Percentiles rank a stretch among this genome's conserved stretches.
These are phyloP conservation scores for Chaetophractus vellerosus DNA, from an alignment of 2,797 vertebrate species.

Conservation along the genomic window DNA sequence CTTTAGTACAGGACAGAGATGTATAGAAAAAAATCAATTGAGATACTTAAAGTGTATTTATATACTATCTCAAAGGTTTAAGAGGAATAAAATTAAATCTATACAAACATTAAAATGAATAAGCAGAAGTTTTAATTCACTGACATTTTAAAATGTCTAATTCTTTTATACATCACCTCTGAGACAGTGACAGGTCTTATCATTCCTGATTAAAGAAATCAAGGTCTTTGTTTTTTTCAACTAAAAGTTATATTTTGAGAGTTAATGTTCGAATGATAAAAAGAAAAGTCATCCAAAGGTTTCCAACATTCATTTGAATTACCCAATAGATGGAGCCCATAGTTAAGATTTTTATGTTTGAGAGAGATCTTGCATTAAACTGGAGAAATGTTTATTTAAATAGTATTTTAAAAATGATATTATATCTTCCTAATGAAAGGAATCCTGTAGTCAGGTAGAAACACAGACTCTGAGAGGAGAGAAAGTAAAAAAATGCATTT, in stretches of 20 bases:
- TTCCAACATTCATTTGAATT: background rate
- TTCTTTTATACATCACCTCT: background rate
- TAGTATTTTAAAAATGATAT: background rate
- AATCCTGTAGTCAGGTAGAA: background rate
- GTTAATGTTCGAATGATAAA: background rate
- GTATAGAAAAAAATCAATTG: background rate
- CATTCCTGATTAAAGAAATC: background rate
- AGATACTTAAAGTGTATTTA: background rate
- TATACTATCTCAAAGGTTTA: background rate
- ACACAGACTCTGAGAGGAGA: background rate
- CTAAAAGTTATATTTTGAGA: background rate
- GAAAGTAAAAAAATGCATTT: background rate
- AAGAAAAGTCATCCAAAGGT: background rate
- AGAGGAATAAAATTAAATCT: background rate
- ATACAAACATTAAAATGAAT: background rate
- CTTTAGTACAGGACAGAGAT: background rate
- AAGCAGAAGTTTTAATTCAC: background rate
- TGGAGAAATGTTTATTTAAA: constrained; percentile 14
- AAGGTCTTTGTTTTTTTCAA: background rate
- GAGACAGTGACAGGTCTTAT: background rate
- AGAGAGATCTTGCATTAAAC: background rate
- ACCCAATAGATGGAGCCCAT: background rate
- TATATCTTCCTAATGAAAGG: background rate
- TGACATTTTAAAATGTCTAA: background rate
- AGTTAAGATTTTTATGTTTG: background rate